These are phyloP conservation scores for Papilio xuthus DNA, from an alignment of 1,140 invertebrate genomes.

Conservation along the genomic window DNA sequence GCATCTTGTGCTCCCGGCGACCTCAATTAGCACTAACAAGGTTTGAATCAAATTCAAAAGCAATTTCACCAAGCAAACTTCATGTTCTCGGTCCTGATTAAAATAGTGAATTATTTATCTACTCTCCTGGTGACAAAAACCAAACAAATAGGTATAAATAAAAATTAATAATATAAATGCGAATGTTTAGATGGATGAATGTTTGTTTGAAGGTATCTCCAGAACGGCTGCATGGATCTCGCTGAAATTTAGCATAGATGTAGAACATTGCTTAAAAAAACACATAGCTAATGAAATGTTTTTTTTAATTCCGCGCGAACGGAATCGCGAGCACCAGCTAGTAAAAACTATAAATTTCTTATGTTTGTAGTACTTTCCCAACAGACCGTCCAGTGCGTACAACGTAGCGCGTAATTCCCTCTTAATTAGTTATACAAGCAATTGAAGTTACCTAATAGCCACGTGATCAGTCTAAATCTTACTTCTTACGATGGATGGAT, in stretches of 20 bases:
- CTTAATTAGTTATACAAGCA: slow-evolving; percentile 23
- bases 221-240: too few relatives aligned
- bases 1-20: neutral
- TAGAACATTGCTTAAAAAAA: too few relatives aligned
- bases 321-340: too few relatives aligned
- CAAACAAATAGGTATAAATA: neutral
- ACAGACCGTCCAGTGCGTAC: neutral
- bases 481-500: too few relatives aligned
- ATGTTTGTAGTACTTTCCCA: neutral
- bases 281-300: too few relatives aligned
- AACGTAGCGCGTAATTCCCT: neutral
- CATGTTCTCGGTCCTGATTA: neutral
- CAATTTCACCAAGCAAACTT: slow-evolving; percentile 1
- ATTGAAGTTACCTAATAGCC: slow-evolving; percentile 14
- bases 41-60: slow-evolving; percentile 3
- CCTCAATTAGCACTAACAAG: slow-evolving; percentile 6
- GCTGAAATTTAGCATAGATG: too few relatives aligned
- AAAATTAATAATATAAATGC: too few relatives aligned
- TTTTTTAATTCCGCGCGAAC: too few relatives aligned
- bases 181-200: too few relatives aligned
- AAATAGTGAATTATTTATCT: slow-evolving; percentile 1
- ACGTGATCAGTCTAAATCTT: slow-evolving; percentile 25
- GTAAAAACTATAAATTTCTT: neutral
- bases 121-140: neutral
- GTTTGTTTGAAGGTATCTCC: too few relatives aligned